Conservation (phyloP, 2,888 invertebrate genomes). For the Polydrusus cervinus region DNA sequence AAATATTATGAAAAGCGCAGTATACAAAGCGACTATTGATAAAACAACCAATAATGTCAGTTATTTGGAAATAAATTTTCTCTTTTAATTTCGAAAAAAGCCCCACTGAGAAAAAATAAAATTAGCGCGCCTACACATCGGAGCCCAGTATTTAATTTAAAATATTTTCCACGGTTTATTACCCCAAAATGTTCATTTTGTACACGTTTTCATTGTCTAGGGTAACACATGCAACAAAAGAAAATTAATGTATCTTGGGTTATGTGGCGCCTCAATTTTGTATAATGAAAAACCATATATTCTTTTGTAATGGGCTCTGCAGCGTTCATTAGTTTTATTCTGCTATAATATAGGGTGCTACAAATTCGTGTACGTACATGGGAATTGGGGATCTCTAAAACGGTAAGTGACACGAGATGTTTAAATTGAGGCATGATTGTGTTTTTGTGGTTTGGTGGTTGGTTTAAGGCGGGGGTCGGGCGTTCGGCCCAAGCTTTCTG, state of each 20-base stretch:
- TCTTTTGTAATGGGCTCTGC: constrained; percentile 44
- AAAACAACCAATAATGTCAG: constrained; percentile 3
- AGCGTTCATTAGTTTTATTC: constrained; percentile 38
- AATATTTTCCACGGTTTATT: constrained; percentile 40
- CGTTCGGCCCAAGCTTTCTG: too few relatives aligned
- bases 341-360: constrained; percentile 38
- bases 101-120: neutral
- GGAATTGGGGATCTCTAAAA: too few relatives aligned
- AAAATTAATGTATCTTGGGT: constrained; percentile 53
- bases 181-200: constrained; percentile 45
- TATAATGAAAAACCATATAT: constrained; percentile 52
- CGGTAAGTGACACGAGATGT: too few relatives aligned
- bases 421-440: too few relatives aligned
- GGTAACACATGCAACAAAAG: constrained; percentile 53
- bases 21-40: neutral
- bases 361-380: too few relatives aligned
- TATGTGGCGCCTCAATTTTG: constrained; percentile 49
- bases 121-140: constrained; percentile 19
- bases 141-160: constrained; percentile 42
- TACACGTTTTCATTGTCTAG: constrained; percentile 41
- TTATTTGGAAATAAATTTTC: constrained; percentile 13
- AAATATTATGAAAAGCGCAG: neutral
- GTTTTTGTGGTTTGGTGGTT: too few relatives aligned
- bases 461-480: too few relatives aligned
- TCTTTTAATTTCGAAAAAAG: constrained; percentile 1